These are phyloP conservation scores for Lordiphosa mommai DNA, from an alignment of 1,140 invertebrate genomes.

Conservation along the genomic window DNA sequence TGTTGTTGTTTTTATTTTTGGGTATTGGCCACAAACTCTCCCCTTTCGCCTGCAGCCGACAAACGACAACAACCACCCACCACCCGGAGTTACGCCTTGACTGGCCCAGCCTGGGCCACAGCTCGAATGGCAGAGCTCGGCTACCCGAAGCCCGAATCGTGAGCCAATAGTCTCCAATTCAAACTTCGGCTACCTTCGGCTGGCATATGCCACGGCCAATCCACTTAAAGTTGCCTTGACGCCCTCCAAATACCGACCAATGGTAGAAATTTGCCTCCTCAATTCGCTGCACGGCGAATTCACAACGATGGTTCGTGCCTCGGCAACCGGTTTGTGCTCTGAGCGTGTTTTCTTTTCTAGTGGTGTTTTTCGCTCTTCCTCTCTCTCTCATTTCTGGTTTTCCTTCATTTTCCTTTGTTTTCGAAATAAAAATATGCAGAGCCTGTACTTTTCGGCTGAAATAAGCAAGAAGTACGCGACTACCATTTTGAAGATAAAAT, in stretches of 20 bases:
- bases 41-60: slow-evolving; percentile 16
- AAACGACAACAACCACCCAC: slow-evolving; percentile 32
- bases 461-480: neutral
- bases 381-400: slow-evolving; percentile 4
- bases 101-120: neutral
- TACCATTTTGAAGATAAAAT: slow-evolving; percentile 1
- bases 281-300: slow-evolving; percentile 31
- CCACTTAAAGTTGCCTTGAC: neutral
- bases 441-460: slow-evolving; percentile 32
- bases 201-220: slow-evolving; percentile 7
- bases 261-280: neutral
- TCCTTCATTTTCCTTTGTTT: slow-evolving; percentile 31
- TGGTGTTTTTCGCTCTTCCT: slow-evolving; percentile 10
- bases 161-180: slow-evolving; percentile 2
- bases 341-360: neutral
- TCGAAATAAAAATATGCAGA: slow-evolving; percentile 3
- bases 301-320: slow-evolving; percentile 15
- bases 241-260: slow-evolving; percentile 23
- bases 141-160: slow-evolving; percentile 5
- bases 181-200: slow-evolving; percentile 24
- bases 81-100: slow-evolving; percentile 18
- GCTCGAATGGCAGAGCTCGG: slow-evolving; percentile 18
- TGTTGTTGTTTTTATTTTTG: neutral
- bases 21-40: slow-evolving; percentile 15
- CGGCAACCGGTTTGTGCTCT: slow-evolving; percentile 32